Conservation (phyloP, 2,113 vertebrate genomes). For the Corythornis cristatus region DNA sequence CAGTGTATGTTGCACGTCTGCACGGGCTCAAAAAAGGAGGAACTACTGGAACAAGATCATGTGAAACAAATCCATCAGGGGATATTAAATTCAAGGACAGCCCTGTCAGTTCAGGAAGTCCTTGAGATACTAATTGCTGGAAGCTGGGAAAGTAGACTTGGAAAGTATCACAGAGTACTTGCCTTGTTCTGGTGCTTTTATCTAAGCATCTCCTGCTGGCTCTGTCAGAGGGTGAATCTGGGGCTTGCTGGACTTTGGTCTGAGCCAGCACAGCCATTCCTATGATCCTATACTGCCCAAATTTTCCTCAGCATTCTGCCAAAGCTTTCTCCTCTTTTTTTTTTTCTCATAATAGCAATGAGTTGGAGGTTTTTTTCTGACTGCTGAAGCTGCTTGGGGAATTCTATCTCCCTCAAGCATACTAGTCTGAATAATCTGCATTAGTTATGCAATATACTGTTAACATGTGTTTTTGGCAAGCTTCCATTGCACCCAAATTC, state of each 20-base stretch:
- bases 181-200: neutral
- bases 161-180: neutral
- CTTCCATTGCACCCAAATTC: neutral
- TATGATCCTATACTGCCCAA: neutral
- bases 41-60: neutral
- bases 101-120: constrained; percentile 12
- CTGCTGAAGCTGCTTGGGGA: neutral
- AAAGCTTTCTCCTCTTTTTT: neutral
- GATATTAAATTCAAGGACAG: neutral
- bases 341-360: neutral
- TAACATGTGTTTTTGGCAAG: neutral
- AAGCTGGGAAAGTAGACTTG: constrained; percentile 46
- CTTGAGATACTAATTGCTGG: constrained; percentile 2
- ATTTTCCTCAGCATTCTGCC: neutral
- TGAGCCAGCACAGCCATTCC: neutral
- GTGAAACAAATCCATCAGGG: neutral
- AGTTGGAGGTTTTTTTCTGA: neutral
- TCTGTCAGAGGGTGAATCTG: neutral
- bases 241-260: neutral
- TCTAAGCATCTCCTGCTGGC: neutral
- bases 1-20: neutral
- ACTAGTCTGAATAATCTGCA: neutral
- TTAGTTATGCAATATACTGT: neutral
- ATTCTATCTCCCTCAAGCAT: neutral
- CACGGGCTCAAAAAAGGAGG: fast-evolving